Conservation (phyloP, 2,113 vertebrate genomes). For the Amphilophus citrinellus region DNA sequence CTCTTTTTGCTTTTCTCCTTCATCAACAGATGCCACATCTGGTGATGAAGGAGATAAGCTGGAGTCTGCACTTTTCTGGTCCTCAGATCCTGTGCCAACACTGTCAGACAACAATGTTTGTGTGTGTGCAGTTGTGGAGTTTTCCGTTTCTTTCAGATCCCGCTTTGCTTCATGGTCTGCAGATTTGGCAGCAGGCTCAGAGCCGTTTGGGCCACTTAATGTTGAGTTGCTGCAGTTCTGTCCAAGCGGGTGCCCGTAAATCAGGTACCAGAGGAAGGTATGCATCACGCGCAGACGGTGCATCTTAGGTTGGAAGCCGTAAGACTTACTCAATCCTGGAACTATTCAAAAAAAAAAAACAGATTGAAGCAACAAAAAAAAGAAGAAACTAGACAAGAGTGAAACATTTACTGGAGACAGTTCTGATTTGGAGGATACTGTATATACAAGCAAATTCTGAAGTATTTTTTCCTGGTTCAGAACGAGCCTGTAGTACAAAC, state of each 20-base stretch:
- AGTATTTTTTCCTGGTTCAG: no score
- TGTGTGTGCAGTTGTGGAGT: not conserved
- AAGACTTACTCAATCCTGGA: conserved; percentile 88
- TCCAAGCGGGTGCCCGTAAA: conserved; percentile 87
- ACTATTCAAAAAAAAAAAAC: conserved; percentile 76
- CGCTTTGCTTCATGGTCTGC: not conserved
- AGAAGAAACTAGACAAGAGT: not conserved
- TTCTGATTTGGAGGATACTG: not conserved
- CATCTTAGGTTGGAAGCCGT: conserved; percentile 97
- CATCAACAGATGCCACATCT: conserved; percentile 19
- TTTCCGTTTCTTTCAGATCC: conserved; percentile 4
- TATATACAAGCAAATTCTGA: no score
- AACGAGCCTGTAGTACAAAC: no score
- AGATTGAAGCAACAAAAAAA: not conserved
- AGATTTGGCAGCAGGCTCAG: not conserved
- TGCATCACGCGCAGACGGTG: conserved; percentile 89
- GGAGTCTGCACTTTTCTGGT: not conserved
- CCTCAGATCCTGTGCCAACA: not conserved
- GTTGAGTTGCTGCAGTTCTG: not conserved
- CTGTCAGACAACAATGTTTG: not conserved
- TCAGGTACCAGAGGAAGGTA: conserved; percentile 92
- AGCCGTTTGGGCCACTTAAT: not conserved
- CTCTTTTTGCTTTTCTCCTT: conserved; percentile 37
- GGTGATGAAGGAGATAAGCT: no score
- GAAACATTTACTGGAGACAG: not conserved